Percentiles rank a stretch among this genome's conserved stretches.
Conservation (phyloP, 2,113 vertebrate genomes). For the Donacobius atricapilla region DNA sequence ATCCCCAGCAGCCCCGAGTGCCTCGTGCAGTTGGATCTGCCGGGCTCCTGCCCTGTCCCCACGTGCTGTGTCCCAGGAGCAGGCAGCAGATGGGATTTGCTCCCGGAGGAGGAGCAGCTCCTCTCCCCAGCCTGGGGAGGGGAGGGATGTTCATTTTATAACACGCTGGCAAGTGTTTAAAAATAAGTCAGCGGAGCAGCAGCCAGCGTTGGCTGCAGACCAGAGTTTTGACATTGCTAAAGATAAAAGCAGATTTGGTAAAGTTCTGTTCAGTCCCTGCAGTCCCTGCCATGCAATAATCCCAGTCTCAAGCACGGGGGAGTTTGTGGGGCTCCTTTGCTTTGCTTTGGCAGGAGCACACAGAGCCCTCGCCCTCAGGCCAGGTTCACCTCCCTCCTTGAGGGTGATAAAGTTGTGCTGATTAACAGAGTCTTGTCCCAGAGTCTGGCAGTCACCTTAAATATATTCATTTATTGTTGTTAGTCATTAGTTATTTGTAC, state of each 20-base stretch:
- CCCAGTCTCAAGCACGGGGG: background rate
- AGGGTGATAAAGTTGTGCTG: background rate
- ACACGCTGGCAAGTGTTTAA: background rate
- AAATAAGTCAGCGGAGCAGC: background rate
- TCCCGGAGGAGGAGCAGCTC: background rate
- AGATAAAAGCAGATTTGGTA: background rate
- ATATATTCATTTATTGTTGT: background rate
- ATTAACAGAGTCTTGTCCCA: background rate
- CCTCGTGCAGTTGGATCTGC: accelerated
- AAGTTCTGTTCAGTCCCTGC: background rate
- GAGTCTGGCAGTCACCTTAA: background rate
- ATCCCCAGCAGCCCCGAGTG: background rate
- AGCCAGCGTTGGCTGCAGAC: background rate
- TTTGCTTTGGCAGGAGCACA: background rate
- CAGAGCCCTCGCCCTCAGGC: background rate
- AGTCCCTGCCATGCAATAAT: background rate
- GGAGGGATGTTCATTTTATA: background rate
- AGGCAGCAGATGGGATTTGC: background rate
- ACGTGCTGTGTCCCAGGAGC: background rate
- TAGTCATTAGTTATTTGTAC: background rate
- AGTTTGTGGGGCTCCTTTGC: background rate
- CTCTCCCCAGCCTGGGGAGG: background rate
- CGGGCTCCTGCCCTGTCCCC: background rate
- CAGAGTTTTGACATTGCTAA: background rate
- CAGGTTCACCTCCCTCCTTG: background rate